Conservation (phyloP, 1,140 invertebrate genomes). For the Heterodera schachtii region DNA sequence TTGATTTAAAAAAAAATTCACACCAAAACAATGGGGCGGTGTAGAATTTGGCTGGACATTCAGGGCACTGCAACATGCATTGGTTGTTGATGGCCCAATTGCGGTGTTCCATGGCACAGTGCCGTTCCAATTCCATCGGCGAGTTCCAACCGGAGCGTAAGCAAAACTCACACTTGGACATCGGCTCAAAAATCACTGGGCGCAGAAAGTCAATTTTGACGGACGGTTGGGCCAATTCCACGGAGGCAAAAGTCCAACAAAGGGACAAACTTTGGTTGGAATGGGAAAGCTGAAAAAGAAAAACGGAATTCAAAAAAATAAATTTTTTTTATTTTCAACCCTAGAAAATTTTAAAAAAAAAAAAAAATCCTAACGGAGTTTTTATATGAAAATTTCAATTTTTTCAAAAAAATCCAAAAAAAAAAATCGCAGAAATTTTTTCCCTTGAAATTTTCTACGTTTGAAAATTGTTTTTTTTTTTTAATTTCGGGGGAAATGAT, state of each 20-base stretch:
- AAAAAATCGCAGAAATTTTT: too few species aligned
- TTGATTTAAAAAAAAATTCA: background rate
- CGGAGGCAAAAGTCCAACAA: background rate
- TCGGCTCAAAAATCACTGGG: background rate
- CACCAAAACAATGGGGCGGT: background rate
- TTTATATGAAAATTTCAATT: too few species aligned
- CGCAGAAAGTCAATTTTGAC: background rate
- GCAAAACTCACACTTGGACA: background rate
- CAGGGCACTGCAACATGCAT: background rate
- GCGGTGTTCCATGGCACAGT: background rate
- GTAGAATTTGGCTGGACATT: background rate
- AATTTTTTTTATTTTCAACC: background rate
- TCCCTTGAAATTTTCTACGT: too few species aligned
- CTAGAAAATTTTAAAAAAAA: too few species aligned
- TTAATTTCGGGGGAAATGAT: too few species aligned
- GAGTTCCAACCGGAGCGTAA: background rate
- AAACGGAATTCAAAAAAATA: background rate
- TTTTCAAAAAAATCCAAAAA: too few species aligned
- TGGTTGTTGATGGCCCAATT: too few species aligned
- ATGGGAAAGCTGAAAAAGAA: background rate
- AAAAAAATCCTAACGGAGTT: too few species aligned
- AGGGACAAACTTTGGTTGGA: background rate
- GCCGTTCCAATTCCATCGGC: conserved; percentile 10
- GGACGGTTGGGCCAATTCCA: background rate
- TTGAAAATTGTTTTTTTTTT: too few species aligned